Percentiles rank a stretch among this genome's conserved stretches.
Evolutionary conservation across 2,888 invertebrate species (phyloP).

Genomic region (Rapana venosa): DNA sequence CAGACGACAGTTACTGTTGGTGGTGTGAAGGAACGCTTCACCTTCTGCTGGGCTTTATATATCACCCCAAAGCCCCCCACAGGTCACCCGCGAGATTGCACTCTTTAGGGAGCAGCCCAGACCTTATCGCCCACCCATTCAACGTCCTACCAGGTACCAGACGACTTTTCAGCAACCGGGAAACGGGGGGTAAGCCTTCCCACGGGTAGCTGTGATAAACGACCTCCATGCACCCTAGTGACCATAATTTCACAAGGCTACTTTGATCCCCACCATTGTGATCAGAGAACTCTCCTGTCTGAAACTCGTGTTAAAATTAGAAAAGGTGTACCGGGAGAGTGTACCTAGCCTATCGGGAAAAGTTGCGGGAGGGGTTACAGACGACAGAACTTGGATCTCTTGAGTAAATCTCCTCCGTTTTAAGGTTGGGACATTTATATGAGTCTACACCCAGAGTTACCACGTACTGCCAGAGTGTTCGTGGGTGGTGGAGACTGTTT

Average conservation of each 20-base stretch:
- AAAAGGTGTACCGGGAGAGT: neutral
- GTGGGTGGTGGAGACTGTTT: neutral
- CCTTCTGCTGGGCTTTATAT: neutral
- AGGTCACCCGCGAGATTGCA: neutral
- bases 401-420: neutral
- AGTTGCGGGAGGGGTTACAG: neutral
- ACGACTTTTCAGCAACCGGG: neutral
- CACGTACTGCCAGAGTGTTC: neutral
- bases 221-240: neutral
- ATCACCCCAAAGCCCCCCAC: neutral
- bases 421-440: neutral
- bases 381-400: neutral
- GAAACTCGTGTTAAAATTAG: neutral
- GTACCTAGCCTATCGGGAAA: no score
- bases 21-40: neutral
- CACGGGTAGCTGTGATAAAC: neutral
- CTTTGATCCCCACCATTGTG: slow-evolving; percentile 1
- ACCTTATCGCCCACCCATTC: slow-evolving; percentile 3
- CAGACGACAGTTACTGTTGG: neutral
- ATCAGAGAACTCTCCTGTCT: neutral
- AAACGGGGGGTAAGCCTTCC: neutral
- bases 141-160: neutral
- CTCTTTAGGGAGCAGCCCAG: neutral
- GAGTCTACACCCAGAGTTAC: neutral
- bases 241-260: neutral